These are phyloP conservation scores for Chiloscyllium punctatum DNA, from an alignment of 2,797 vertebrate genomes.

Conservation along the genomic window DNA sequence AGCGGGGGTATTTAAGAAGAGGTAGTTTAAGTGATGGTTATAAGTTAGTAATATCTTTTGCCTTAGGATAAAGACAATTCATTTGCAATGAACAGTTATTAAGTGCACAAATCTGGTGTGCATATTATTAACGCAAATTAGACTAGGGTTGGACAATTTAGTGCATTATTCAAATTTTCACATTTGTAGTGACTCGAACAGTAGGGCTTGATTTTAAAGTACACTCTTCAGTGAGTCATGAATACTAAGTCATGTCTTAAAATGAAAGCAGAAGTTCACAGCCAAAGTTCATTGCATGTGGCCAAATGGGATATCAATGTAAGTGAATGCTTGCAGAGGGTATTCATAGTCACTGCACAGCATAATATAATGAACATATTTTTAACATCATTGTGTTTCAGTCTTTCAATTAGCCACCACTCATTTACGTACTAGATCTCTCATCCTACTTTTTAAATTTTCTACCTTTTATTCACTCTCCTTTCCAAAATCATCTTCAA, in stretches of 20 bases:
- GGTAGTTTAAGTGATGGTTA: no score
- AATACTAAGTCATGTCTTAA: neutral
- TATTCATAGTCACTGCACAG: neutral
- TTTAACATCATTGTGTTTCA: neutral
- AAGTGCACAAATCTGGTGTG: no score
- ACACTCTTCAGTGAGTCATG: no score
- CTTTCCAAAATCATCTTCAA: neutral
- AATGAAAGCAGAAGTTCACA: neutral
- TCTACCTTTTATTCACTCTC: neutral
- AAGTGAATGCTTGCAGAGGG: neutral
- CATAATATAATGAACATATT: neutral
- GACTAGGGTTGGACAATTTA: no score
- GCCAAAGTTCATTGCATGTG: neutral
- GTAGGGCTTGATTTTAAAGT: no score
- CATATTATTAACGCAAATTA: no score
- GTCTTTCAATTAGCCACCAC: neutral
- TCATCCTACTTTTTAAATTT: neutral
- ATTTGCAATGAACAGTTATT: no score
- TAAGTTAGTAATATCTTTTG: no score
- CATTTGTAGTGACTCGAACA: no score
- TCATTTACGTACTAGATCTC: neutral
- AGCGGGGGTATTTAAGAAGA: no score
- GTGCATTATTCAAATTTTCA: no score
- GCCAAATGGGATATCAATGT: neutral
- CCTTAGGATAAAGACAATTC: no score